Conservation (phyloP, 1,140 invertebrate species). For the Coelopa frigida region DNA sequence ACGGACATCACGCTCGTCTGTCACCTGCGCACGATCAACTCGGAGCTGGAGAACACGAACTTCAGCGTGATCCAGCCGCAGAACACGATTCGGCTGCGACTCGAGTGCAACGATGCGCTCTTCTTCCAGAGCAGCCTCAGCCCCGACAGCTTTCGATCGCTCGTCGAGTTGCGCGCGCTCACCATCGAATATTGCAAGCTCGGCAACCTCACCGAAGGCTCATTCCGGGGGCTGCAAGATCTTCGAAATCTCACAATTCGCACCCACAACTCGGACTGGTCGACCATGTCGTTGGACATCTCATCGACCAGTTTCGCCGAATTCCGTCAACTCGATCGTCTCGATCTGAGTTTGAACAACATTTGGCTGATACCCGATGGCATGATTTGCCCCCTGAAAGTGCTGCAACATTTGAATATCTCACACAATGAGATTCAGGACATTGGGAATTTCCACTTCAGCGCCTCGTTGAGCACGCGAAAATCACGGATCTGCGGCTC, state of each 20-base stretch:
- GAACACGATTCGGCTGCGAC: constrained; percentile 69
- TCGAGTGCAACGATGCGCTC: constrained; percentile 76
- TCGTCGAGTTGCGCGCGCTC: constrained; percentile 73
- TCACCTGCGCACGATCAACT: constrained; percentile 75
- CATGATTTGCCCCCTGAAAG: constrained; percentile 70
- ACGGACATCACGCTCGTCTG: constrained; percentile 72
- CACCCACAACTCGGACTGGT: constrained; percentile 85
- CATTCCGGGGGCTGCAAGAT: constrained; percentile 72
- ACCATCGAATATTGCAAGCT: constrained; percentile 88
- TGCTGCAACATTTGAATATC: constrained; percentile 69
- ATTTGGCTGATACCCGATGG: constrained; percentile 78
- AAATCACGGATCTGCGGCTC: constrained; percentile 57
- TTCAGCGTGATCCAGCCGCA: constrained; percentile 83
- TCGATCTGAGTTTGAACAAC: constrained; percentile 84
- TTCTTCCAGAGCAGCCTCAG: constrained; percentile 82
- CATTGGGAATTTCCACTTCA: constrained; percentile 68
- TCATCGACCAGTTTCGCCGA: constrained; percentile 65
- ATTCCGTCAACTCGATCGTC: constrained; percentile 61
- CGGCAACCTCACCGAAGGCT: constrained; percentile 74
- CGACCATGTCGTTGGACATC: constrained; percentile 73
- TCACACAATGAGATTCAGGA: constrained; percentile 75
- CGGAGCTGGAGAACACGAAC: constrained; percentile 81
- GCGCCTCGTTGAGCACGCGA: constrained; percentile 53
- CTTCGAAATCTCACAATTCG: constrained; percentile 76
- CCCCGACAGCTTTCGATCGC: constrained; percentile 73